Base-by-base conservation (phyloP, 2,888 invertebrate species). In the Laspeyria flexula region DNA sequence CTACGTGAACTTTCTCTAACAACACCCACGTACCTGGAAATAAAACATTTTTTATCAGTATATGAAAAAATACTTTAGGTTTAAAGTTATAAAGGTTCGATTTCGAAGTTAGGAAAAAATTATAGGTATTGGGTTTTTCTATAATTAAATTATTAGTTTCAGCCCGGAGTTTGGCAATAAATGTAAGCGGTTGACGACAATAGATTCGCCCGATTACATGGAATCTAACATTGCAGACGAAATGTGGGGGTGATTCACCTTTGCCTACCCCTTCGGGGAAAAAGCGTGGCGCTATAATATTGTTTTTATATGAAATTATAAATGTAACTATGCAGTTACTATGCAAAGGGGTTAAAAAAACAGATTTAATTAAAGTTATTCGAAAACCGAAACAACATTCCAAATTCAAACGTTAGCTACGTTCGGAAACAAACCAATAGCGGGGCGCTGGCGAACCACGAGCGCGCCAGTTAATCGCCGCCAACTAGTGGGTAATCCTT, bases 401-500 rank as follows among this genome's bases (percentile, higher is more conserved):
- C 67, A 71, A 81, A 81, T 81, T 78, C 75, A 77, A 79, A 79
- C 71, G 71, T 73, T 77, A 71, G 71, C 69, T 74, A 71, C 73
- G 76, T 83, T 84, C 68, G 79, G 75, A 73, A 84, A 82, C 81
- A 82, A 84, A 81, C 83, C 86, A 75, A 86, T 79, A 81, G 77
- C 73, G 54, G 42, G 43, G 66, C 68, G 65, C 73, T 74, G 80
- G 81, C 73, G 79, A 83, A 82, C 88, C 86, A 78, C 86, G 82
- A 76, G 77, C 77, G 75, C 78, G 77, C 73, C 78, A 77, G 87
- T 85, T 88, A 88, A 88, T 88, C 88, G 88, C 79, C 79, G 81
- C 83, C 84, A 85, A 87, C 86, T 83, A 86, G 83, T 79, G 81
- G 83, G 87, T 89, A 89, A 90, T 89, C 90, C 89, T 85, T 83